Conservation (phyloP, 2,113 vertebrate species). For the zebrafish (Danio rerio) region DNA sequence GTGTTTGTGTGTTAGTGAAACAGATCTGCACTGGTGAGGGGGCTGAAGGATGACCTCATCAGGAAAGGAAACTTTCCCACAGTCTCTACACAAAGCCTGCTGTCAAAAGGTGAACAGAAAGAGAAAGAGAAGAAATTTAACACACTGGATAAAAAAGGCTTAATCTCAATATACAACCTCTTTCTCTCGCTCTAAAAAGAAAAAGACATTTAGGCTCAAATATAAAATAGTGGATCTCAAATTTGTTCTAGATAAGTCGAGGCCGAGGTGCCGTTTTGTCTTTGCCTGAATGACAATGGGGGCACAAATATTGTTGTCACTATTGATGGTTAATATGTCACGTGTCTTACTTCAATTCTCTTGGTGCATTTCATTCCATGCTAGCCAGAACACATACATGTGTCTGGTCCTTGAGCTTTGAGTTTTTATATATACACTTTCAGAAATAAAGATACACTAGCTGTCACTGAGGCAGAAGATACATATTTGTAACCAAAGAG, state of each 20-base stretch:
- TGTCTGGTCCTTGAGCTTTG: no score
- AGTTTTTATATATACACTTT: no score
- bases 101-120: slow-evolving; percentile 79
- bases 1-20: slow-evolving; percentile 51
- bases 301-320: no score
- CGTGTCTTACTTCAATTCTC: no score
- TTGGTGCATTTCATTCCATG: no score
- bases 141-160: slow-evolving; percentile 65
- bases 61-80: slow-evolving; percentile 81
- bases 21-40: slow-evolving; percentile 52
- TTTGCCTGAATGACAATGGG: neutral
- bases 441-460: no score
- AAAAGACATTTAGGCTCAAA: slow-evolving; percentile 41
- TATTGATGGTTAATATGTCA: no score
- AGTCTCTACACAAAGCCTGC: slow-evolving; percentile 80
- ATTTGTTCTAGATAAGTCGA: slow-evolving; percentile 32
- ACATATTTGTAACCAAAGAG: no score
- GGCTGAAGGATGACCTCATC: slow-evolving; percentile 78
- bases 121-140: slow-evolving; percentile 77
- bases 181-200: neutral
- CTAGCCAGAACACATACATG: no score
- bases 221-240: slow-evolving; percentile 39
- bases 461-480: no score
- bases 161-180: slow-evolving; percentile 53
- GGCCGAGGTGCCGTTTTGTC: slow-evolving; percentile 35